These are phyloP conservation scores for Epinotia brunnichana DNA, from an alignment of 2,888 invertebrate genomes.

Conservation along the genomic window DNA sequence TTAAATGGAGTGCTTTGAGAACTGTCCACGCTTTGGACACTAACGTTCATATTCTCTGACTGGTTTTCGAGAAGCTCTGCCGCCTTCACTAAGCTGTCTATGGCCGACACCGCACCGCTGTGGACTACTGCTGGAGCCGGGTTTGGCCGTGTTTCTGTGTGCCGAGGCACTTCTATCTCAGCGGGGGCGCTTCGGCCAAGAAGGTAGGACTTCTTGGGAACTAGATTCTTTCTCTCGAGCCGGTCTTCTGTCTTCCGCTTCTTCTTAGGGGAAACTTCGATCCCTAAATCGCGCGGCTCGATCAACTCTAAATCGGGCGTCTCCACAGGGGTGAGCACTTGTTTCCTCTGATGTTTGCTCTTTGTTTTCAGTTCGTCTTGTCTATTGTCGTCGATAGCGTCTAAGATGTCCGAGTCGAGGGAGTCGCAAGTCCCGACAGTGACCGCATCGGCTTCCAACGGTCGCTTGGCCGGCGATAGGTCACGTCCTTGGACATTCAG, in stretches of 20 bases:
- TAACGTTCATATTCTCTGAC: constrained; percentile 59
- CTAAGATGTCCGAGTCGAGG: constrained; percentile 66
- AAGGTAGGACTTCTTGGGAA: constrained; percentile 76
- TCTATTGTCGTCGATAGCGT: constrained; percentile 61
- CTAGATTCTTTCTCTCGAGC: constrained; percentile 67
- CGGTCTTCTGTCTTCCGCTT: constrained; percentile 71
- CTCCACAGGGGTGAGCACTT: constrained; percentile 78
- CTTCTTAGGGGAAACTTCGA: constrained; percentile 71
- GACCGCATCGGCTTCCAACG: constrained; percentile 53
- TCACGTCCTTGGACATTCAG: constrained; percentile 73
- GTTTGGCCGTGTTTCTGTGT: constrained; percentile 54
- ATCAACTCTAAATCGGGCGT: constrained; percentile 77
- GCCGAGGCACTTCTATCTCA: constrained; percentile 53
- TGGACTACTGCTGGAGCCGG: constrained; percentile 51
- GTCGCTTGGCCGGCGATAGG: constrained; percentile 63
- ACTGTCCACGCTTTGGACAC: constrained; percentile 52
- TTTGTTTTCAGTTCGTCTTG: constrained; percentile 68
- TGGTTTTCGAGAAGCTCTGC: constrained; percentile 77
- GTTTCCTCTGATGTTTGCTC: constrained; percentile 79
- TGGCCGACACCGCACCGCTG: constrained; percentile 69
- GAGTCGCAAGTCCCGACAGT: constrained; percentile 63
- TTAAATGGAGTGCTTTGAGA: constrained; percentile 68
- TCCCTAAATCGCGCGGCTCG: constrained; percentile 69
- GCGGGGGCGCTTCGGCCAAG: constrained; percentile 61
- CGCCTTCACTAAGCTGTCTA: constrained; percentile 78